These are phyloP conservation scores for Myotis vivesi DNA, from an alignment of 2,797 vertebrate species.

Conservation along the genomic window DNA sequence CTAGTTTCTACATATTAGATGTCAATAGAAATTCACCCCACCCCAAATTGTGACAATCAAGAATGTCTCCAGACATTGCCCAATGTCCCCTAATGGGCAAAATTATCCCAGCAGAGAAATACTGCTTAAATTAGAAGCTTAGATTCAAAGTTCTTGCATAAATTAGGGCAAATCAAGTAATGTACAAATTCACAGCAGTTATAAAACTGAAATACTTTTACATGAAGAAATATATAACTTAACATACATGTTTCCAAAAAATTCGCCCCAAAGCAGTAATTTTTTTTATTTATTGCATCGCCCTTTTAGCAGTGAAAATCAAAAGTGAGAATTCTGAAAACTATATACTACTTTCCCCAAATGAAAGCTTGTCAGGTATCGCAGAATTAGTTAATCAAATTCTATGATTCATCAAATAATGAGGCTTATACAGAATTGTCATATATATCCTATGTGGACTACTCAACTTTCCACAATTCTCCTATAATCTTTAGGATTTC, in stretches of 20 bases:
- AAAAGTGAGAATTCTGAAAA: neutral
- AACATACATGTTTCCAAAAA: neutral
- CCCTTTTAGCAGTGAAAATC: neutral
- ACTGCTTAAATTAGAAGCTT: neutral
- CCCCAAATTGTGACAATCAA: neutral
- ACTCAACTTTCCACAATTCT: neutral
- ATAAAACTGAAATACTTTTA: neutral
- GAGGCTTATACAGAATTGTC: neutral
- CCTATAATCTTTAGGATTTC: neutral
- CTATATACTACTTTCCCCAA: neutral
- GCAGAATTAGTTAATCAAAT: neutral
- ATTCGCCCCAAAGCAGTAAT: neutral
- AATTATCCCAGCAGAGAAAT: neutral
- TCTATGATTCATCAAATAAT: neutral
- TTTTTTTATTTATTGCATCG: neutral
- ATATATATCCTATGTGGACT: neutral
- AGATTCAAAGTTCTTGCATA: neutral
- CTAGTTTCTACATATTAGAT: neutral
- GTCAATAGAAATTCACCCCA: neutral
- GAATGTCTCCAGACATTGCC: neutral
- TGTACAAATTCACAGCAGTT: neutral
- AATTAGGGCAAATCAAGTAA: slow-evolving; percentile 11
- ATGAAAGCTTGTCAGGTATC: neutral
- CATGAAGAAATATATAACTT: neutral
- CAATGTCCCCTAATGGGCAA: neutral